Base-by-base conservation (phyloP, 1,140 invertebrate genomes). In the Steinernema feltiae region DNA sequence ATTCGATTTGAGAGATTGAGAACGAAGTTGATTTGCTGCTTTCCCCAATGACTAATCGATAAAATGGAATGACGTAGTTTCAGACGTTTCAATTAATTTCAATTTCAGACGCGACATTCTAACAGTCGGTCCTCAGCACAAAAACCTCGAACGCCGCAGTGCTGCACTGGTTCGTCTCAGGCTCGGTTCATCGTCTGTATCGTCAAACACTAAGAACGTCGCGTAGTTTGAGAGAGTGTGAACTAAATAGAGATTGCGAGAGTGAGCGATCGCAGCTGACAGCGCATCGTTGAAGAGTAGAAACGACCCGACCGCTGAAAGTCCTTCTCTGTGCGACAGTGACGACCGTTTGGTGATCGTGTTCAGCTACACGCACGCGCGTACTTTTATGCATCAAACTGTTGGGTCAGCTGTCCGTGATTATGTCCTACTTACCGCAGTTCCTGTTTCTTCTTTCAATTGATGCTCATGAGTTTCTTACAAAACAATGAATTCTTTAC, bases 181-280 rank as follows among this genome's bases (percentile, higher is more conserved):
- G n/a, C n/a, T n/a, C 35, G 7, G 35, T 41, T 18, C 35, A 21
- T 63, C 2, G 15, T 27, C 15, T 7, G 7, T 21, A 15, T 63
- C 24, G 7, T 21, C 53, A 63, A 63, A 63, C 53, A 63, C 7
- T 63, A 63, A 63, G 24, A 63, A 63, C 53, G 15, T 63, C 24
- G 7, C 7, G 7, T 15, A 27, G 7, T 63, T 3, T 63, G 53
- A 46, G n/a, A 46, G 41, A 46, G 41, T n/a, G 41, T 46, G n/a
- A 46, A 46, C 41, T 63, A 3, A 27, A 17, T 27, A 27, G 53
- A 12, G 53, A 63, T 12, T 27, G 53, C 2, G 53, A 63, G 53
- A 27, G 24, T 21, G 53, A 63, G 53, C 53, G 24, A 63, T 63
- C 53, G 53, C 53, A 63, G 53, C 53, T 63, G 53, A 63, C 12